A percentile compares a stretch with the other conserved stretches of the same genome.
These are phyloP conservation scores for Ephialtes manifestator DNA, from an alignment of 2,888 invertebrate species.

Conservation along the genomic window DNA sequence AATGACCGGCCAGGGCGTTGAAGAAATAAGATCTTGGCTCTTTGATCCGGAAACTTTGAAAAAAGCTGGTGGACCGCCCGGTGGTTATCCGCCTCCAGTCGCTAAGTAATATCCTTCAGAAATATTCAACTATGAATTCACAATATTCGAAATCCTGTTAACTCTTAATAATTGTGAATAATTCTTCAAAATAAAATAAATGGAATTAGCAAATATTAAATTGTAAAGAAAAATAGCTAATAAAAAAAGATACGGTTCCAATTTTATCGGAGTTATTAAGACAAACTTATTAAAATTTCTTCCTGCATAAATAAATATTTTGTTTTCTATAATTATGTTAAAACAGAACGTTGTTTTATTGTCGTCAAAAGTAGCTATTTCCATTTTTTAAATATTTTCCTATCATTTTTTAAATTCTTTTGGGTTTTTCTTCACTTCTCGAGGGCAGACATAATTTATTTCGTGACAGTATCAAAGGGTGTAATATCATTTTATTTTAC, in stretches of 20 bases:
- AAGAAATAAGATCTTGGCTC: conserved; percentile 90
- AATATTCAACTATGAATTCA: not conserved
- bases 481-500: conserved; percentile 68
- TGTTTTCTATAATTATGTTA: not conserved
- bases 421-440: not conserved
- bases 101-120: not conserved
- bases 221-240: not conserved
- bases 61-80: conserved; percentile 73
- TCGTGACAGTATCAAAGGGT: conserved; percentile 29
- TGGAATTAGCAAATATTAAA: not conserved
- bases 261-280: not conserved
- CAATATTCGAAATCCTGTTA: not conserved
- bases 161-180: not conserved
- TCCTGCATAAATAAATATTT: not conserved
- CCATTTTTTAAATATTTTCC: not conserved
- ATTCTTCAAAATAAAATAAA: not conserved
- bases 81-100: conserved; percentile 60
- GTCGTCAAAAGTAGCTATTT: not conserved
- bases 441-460: conserved; percentile 4
- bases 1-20: conserved; percentile 90
- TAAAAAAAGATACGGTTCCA: not conserved
- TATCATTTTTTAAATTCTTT: not conserved
- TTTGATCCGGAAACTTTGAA: conserved; percentile 76
- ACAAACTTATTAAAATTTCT: not conserved
- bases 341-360: not conserved